These are phyloP conservation scores for Oncorhynchus keta DNA, from an alignment of 2,113 vertebrate species.

Conservation along the genomic window DNA sequence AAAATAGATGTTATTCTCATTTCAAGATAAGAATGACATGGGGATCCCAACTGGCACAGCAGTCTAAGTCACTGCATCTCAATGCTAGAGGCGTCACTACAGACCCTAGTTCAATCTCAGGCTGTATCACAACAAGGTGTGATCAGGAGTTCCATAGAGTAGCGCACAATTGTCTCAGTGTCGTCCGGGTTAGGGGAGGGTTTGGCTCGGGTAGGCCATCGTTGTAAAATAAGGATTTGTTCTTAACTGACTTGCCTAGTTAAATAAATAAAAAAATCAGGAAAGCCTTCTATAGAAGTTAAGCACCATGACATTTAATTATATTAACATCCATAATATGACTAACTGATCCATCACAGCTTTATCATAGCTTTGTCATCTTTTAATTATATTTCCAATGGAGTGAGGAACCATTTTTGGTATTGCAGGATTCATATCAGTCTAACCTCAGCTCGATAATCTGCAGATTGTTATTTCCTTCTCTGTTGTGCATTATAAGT, in stretches of 20 bases:
- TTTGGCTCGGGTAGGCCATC: too few species aligned
- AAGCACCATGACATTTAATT: constrained; percentile 21
- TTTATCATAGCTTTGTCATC: constrained; percentile 24
- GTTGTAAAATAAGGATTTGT: too few species aligned
- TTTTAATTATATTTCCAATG: constrained; percentile 42
- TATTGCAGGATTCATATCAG: constrained; percentile 22
- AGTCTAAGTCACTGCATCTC: too few species aligned
- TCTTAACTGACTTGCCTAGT: too few species aligned
- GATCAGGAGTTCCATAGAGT: too few species aligned
- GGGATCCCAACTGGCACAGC: neutral
- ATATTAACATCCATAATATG: constrained; percentile 42
- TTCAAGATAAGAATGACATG: neutral
- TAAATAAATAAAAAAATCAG: constrained; percentile 1
- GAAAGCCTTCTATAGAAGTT: constrained; percentile 3
- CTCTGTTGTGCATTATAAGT: constrained; percentile 24
- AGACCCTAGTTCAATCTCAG: too few species aligned
- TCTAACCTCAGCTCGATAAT: constrained; percentile 11
- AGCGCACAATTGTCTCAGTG: too few species aligned
- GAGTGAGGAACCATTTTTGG: constrained; percentile 25
- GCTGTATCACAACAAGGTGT: too few species aligned
- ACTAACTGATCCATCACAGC: constrained; percentile 29
- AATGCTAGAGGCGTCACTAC: too few species aligned
- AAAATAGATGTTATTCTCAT: neutral
- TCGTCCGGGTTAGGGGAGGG: too few species aligned
- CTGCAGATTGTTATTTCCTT: constrained; percentile 10